Base-by-base conservation (phyloP, 2,888 invertebrate genomes). In the Anorthoa munda region DNA sequence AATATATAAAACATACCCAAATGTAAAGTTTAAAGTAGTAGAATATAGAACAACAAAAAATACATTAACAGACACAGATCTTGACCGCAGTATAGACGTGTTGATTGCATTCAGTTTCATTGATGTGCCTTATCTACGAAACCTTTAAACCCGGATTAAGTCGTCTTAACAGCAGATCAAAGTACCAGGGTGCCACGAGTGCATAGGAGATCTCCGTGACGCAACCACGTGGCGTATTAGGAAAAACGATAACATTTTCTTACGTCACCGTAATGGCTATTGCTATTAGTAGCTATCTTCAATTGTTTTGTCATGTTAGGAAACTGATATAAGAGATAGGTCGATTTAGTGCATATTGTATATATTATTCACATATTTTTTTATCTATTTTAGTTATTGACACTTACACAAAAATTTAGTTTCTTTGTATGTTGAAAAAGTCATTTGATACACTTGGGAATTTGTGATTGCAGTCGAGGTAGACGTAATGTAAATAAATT, bases 161-260 rank as follows among this genome's bases (percentile, higher is more conserved):
- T 15, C 51, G 81, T 74, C 53, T 78, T 78, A 83, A 59, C 72
- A 31, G 21, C 23, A 55, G 70, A 58, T 61, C 53, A 13, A 67
- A 51, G 84, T 85, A 85, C 85, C 72, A 84, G 86, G 85, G 26
- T 48, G 4, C 3, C 64, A 85, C 39, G 45, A 75, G 50, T 26
- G 31, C 39, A 48, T 7, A 74, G 78, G 46, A 75, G 67, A 64
- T 77, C 53, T 53, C 11, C 51, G 56, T 60, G 58, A 66, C 55
- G 60, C 59, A 77, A 73, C 66, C 68, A 48, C 73, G 75, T 75
- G 56, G 46, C 51, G 31, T 72, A 71, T 79, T 79, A 78, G 72
- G 75, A 72, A 76, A 76, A 72, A 58, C 77, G 73, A 71, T 83
- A 71, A 66, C 72, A 66, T 85, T 83, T 77, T 63, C 66, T 75